Conservation (phyloP, 2,888 invertebrate genomes). For the Geotrupes spiniger region DNA sequence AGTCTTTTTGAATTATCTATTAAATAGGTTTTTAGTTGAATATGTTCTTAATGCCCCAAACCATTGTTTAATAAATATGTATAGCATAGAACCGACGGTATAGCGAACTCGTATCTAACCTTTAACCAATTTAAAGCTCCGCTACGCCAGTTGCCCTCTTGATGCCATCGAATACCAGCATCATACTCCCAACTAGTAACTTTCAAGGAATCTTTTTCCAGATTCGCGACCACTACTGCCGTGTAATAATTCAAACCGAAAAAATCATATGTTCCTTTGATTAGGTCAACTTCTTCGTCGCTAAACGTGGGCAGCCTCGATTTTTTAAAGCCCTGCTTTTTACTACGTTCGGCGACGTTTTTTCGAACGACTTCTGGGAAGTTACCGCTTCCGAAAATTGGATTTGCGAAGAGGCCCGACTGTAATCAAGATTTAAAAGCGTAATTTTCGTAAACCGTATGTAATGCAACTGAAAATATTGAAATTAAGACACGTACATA, state of each 20-base stretch:
- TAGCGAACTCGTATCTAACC: conserved; percentile 40
- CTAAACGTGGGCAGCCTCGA: conserved; percentile 64
- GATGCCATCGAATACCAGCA: conserved; percentile 45
- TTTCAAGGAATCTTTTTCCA: conserved; percentile 49
- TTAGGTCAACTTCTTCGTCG: conserved; percentile 55
- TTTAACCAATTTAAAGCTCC: conserved; percentile 52
- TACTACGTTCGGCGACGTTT: conserved; percentile 56
- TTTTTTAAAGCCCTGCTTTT: conserved; percentile 55
- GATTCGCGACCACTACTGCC: conserved; percentile 48
- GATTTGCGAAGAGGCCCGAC: conserved; percentile 67
- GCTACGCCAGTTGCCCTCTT: conserved; percentile 49
- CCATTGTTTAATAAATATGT: too few species aligned
- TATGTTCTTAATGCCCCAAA: too few species aligned
- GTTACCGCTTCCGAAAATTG: conserved; percentile 61
- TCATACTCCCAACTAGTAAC: conserved; percentile 33
- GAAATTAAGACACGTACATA: conserved; percentile 53
- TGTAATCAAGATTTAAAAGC: conserved; percentile 39
- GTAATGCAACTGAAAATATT: conserved; percentile 58
- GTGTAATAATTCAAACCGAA: conserved; percentile 74
- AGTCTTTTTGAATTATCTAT: too few species aligned
- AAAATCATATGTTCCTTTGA: conserved; percentile 65
- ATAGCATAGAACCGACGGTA: too few species aligned
- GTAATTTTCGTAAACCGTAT: conserved; percentile 56
- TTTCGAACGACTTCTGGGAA: conserved; percentile 64
- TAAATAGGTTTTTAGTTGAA: too few species aligned